Base-by-base conservation (phyloP, 2,888 invertebrate species). In the Limnephilus marmoratus region DNA sequence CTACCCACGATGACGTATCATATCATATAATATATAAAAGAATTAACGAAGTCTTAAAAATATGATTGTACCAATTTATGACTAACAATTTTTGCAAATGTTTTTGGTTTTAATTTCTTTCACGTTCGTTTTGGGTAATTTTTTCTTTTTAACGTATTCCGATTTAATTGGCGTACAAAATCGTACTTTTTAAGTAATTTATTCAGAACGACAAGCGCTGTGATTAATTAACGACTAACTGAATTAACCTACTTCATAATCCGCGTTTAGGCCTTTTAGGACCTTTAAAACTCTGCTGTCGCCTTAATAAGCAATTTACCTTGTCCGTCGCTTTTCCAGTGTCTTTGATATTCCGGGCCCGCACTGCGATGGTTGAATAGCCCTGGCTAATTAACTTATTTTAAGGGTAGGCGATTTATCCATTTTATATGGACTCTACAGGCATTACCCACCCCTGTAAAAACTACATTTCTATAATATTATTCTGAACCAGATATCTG, bases 221-320 rank as follows among this genome's bases (percentile, higher is more conserved):
- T 41, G 83, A 83, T 37, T 83, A 90, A 90, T 90, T 90, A 82
- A 90, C 81, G 37, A 82, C 31, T 81, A 82, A 90, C 81, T 90
- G 90, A 90, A 90, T 90, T 90, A 90, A 34, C 90, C 53, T 90
- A 53, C 83, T 90, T 82, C 85, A 90, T 90, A 81, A 90, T 90
- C 81, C 81, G 53, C 83, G 68, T 81, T 86, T 80, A n/a, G 41
- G 31, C 86, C 81, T 91, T 91, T 85, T 53, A 85, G 41, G 31
- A 41, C 49, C 45, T 86, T 92, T 90, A 85, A 83, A 90, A 90
- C 85, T 92, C 83, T 45, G 90, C 81, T 49, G 49, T 41, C 90
- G 90, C 82, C 87, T 92, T 92, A 92, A 92, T 92, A 92, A 92
- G 87, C 92, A 90, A 90, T 92, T 92, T 90, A 90, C 92, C 90